Conservation (phyloP, 2,888 invertebrate genomes). For the Oasisia sp. region DNA sequence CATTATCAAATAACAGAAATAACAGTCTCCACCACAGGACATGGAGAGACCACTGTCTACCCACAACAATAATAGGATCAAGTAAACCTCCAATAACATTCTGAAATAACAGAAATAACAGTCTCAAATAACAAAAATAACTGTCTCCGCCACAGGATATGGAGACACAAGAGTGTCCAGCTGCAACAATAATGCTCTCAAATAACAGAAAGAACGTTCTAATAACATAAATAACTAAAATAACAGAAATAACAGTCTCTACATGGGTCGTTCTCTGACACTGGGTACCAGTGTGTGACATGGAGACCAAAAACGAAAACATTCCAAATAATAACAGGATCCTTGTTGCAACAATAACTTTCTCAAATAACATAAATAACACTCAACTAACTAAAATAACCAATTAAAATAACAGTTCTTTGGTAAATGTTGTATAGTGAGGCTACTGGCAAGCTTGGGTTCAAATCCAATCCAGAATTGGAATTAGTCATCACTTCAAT, state of each 20-base stretch:
- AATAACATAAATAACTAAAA: background rate
- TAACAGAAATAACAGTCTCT: background rate
- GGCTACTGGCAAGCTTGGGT: too few species aligned
- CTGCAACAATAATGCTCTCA: constrained; percentile 19
- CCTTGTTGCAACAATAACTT: constrained; percentile 13
- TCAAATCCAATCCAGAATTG: too few species aligned
- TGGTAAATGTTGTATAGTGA: too few species aligned
- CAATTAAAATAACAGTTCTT: constrained; percentile 60
- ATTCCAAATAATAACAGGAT: too few species aligned
- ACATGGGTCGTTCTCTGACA: too few species aligned
- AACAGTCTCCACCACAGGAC: constrained; percentile 66
- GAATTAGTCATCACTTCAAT: too few species aligned
- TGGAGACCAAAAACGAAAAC: too few species aligned
- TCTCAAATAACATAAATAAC: too few species aligned
- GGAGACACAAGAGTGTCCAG: constrained; percentile 27
- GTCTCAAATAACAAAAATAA: background rate
- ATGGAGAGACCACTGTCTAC: constrained; percentile 26
- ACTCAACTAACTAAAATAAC: background rate
- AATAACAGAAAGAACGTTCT: background rate
- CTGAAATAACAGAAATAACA: background rate
- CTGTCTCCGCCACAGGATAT: constrained; percentile 76
- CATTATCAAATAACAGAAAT: background rate
- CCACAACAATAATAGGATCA: constrained; percentile 7
- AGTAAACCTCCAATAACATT: too few species aligned
- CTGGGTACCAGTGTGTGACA: too few species aligned